Percentiles rank a stretch among this genome's conserved stretches.
phyloP scores from a whole-genome alignment of 2,797 vertebrate genomes.

The Eurystomus glaucurus region DNA sequence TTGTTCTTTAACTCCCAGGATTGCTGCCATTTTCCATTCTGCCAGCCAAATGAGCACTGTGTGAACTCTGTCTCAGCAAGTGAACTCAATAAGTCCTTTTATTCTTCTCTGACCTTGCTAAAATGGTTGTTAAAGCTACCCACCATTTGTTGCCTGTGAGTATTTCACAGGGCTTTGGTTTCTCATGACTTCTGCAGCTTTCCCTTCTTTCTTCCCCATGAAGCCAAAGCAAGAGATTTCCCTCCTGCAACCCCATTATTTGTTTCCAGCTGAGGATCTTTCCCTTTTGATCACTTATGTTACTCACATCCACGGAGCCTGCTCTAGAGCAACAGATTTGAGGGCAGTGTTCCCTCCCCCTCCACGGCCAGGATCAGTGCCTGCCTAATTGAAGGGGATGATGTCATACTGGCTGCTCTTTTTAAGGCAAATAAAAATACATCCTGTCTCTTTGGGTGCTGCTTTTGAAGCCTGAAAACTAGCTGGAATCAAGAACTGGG shows the following conservation, averaged over 20 bases:
- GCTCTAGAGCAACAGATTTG: background rate
- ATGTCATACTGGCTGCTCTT: slow-evolving; percentile 61
- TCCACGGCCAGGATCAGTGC: slow-evolving; percentile 19
- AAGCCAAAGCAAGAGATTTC: slow-evolving; percentile 3
- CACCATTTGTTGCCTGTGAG: slow-evolving; percentile 16
- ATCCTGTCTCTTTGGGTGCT: slow-evolving; percentile 28
- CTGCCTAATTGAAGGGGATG: slow-evolving; percentile 49
- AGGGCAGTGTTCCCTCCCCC: background rate
- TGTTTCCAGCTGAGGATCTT: background rate
- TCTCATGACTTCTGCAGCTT: slow-evolving; percentile 48
- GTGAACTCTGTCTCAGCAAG: slow-evolving; percentile 50
- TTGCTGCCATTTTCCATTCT: slow-evolving; percentile 65
- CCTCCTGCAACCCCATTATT: background rate
- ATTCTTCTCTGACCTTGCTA: slow-evolving; percentile 43
- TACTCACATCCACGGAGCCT: background rate
- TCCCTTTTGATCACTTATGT: background rate
- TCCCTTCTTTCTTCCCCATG: background rate
- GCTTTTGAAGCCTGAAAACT: slow-evolving; percentile 20
- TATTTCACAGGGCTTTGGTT: slow-evolving; percentile 9
- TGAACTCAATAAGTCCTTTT: slow-evolving; percentile 44
- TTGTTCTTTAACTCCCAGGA: slow-evolving; percentile 39
- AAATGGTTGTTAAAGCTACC: slow-evolving; percentile 52
- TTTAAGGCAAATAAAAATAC: slow-evolving; percentile 62
- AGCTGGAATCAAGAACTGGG: background rate
- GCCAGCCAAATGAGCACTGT: slow-evolving; percentile 58